phyloP scores from a whole-genome alignment of 2,888 invertebrate genomes.

The Pardosa pseudoannulata region DNA sequence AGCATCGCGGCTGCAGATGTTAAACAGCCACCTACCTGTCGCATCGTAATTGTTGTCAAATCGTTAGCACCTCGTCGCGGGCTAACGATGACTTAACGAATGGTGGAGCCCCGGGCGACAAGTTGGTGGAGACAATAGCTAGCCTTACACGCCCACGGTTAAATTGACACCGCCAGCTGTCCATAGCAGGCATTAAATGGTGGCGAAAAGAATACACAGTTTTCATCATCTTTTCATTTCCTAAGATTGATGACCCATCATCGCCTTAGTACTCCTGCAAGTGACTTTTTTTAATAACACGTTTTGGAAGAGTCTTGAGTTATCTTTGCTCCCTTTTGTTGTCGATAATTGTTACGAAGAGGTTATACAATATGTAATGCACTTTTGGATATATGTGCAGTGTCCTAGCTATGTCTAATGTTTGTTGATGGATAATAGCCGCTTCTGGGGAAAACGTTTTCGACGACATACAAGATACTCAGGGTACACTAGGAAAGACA shows the following conservation, averaged over 20 bases:
- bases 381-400: neutral
- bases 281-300: constrained; percentile 2
- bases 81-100: constrained; percentile 45
- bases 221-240: constrained; percentile 26
- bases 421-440: neutral
- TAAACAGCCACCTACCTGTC: constrained; percentile 22
- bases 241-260: constrained; percentile 31
- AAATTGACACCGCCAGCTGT: constrained; percentile 43
- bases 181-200: constrained; percentile 25
- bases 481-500: no score
- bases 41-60: constrained; percentile 49
- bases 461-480: no score
- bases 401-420: neutral
- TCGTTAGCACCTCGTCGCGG: constrained; percentile 54
- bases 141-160: constrained; percentile 51
- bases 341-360: neutral
- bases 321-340: neutral
- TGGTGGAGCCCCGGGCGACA: constrained; percentile 28
- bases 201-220: constrained; percentile 21
- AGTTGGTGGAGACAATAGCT: constrained; percentile 37
- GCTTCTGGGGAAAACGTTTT: no score
- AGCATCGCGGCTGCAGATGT: constrained; percentile 29
- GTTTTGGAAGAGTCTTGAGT: neutral
- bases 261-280: neutral
- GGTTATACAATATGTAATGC: neutral